Evolutionary conservation across 2,797 vertebrate species (phyloP).

Genomic region (Scleropages formosus): DNA sequence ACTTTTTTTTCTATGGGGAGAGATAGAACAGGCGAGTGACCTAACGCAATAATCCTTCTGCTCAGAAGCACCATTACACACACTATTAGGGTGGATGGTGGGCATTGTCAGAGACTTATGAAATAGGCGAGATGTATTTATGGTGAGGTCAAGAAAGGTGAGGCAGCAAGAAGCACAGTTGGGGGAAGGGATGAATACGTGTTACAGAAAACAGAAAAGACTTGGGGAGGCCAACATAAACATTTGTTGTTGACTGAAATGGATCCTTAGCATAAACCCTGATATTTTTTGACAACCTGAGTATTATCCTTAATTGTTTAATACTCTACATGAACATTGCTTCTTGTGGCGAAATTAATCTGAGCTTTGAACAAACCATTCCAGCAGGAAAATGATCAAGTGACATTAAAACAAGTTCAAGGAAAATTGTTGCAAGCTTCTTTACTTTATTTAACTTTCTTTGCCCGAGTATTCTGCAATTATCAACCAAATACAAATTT

Average conservation of each 20-base stretch:
- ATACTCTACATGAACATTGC: too few relatives aligned
- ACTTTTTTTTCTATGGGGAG: not conserved
- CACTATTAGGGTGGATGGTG: constrained; percentile 11
- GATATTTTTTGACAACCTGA: too few relatives aligned
- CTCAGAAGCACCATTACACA: constrained; percentile 14
- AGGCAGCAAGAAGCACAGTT: constrained; percentile 3
- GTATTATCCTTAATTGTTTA: too few relatives aligned
- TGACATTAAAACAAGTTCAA: constrained; percentile 15
- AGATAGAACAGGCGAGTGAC: constrained; percentile 10
- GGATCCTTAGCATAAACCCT: constrained; percentile 16
- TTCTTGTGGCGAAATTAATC: too few relatives aligned
- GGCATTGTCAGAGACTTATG: constrained; percentile 9
- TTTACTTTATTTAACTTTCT: constrained; percentile 15
- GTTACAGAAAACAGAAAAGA: not conserved
- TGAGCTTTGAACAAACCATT: not conserved
- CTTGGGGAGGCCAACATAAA: not conserved
- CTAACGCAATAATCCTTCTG: constrained; percentile 14
- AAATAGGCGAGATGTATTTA: constrained; percentile 23
- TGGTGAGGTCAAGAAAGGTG: constrained; percentile 15
- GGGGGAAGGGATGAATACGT: constrained; percentile 10
- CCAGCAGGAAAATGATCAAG: constrained; percentile 12
- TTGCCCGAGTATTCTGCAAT: not conserved
- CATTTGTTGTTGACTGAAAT: not conserved
- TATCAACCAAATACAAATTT: constrained; percentile 20
- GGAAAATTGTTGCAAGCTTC: not conserved